Evolutionary conservation across 1,140 invertebrate genomes (phyloP).

Genomic region (Drosophila tropicalis): DNA sequence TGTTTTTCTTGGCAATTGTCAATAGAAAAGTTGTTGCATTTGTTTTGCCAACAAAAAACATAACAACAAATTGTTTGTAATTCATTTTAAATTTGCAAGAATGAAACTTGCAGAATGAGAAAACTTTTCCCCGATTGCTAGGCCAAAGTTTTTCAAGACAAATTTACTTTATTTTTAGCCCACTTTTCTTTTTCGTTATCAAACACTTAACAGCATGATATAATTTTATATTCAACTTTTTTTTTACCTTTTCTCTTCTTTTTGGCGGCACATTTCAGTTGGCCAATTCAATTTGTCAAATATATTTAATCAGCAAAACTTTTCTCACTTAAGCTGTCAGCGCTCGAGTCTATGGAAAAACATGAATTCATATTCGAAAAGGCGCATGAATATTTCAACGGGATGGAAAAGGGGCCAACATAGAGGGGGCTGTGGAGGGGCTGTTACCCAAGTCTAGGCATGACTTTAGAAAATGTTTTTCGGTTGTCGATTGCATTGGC

Average conservation of each 20-base stretch:
- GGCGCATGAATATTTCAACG: background rate
- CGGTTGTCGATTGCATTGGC: slow-evolving; percentile 21
- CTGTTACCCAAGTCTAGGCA: slow-evolving; percentile 18
- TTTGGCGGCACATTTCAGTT: slow-evolving; percentile 20
- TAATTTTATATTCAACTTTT: background rate
- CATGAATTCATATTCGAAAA: slow-evolving; percentile 45
- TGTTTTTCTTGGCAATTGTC: slow-evolving; percentile 71
- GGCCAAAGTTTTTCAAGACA: background rate
- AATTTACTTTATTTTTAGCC: background rate
- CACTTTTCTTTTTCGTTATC: background rate
- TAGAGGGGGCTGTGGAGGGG: background rate
- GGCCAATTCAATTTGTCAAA: slow-evolving; percentile 70
- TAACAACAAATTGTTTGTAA: too few relatives aligned
- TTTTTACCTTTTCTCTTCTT: background rate
- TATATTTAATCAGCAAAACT: slow-evolving; percentile 77
- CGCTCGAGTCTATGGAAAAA: slow-evolving; percentile 42
- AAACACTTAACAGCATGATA: background rate
- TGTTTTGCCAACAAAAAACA: background rate
- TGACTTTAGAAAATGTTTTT: slow-evolving; percentile 13
- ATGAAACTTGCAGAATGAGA: slow-evolving; percentile 42
- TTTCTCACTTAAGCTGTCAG: slow-evolving; percentile 80
- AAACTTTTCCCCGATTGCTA: slow-evolving; percentile 41
- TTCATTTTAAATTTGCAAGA: background rate
- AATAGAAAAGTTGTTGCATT: slow-evolving; percentile 65
- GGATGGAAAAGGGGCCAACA: background rate